Evolutionary conservation across 2,797 vertebrate genomes (phyloP), one percentile per base, ranked within the genome.

Genomic region (Heterohyrax brucei): DNA sequence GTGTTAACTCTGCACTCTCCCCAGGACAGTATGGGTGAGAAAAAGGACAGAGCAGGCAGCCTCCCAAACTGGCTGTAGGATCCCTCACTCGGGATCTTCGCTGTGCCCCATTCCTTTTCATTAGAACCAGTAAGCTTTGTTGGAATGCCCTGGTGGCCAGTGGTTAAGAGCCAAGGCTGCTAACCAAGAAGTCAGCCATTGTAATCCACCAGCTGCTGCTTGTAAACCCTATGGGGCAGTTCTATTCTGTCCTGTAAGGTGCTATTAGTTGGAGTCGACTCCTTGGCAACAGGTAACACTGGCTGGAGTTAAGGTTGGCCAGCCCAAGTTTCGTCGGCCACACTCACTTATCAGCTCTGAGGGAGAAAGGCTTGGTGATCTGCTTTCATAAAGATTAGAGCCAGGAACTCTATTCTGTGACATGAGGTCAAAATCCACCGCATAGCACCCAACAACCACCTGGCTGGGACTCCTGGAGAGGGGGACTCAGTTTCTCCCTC

Each of bases 1-100:
- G 79, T 44, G 4, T 30, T 66, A 79, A 19, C 8, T 14, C 4
- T 48, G 46, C 22, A 73, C 46, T 85, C 19, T 7, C 56, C 30
- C 4, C 0, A 48, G 22, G 4, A 14, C 10, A 3, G 44, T 64
- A 3, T 19, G 39, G 24, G 1, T 30, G 8, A n/a, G 68, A 19
- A 86, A 10, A 7, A 7, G 7, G 50, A 48, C 14, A 5, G 50
- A 48, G 10, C 26, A 72, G 26, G 19, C 0, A 21, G 8, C 16
- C 46, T 21, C 1, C 79, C 19, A 19, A 2, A 30, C 16, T 39
- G 56, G 30, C 61, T 90, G 81, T 78, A 48, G 44, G 14, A 22
- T 19, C 30, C 7, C 68, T 33, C 18, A 14, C 53, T 13, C 53
- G 59, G 39, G 33, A 24, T 2, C 66, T 70, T 13, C 24, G 80